Conservation (phyloP, 2,113 vertebrate genomes). For the Ammodytes dubius region DNA sequence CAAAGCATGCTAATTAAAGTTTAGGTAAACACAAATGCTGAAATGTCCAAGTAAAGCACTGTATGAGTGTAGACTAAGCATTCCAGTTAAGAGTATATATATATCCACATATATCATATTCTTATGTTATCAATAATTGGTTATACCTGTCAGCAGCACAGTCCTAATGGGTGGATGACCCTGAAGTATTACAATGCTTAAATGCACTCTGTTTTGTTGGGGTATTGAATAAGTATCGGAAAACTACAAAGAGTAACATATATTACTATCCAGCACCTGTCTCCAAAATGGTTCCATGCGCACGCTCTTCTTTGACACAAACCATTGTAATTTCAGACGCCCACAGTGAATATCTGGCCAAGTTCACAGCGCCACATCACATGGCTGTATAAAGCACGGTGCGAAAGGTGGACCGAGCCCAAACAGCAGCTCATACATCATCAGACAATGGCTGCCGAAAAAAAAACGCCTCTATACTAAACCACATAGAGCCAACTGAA, state of each 20-base stretch:
- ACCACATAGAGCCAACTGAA: conserved; percentile 54
- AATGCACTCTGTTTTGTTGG: neutral
- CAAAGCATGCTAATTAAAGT: conserved; percentile 2
- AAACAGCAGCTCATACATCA: conserved; percentile 74
- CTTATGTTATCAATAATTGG: neutral
- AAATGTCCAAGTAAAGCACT: neutral
- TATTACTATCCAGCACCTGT: conserved; percentile 6
- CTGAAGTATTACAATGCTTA: neutral
- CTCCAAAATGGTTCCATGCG: conserved; percentile 20
- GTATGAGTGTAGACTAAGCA: neutral
- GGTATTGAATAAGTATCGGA: neutral
- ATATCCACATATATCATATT: neutral
- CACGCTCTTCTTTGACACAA: conserved; percentile 31
- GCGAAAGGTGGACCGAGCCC: conserved; percentile 64
- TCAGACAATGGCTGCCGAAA: conserved; percentile 73
- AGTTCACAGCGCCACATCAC: conserved; percentile 59
- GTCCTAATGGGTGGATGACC: neutral
- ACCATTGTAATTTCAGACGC: conserved; percentile 50
- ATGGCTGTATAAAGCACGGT: conserved; percentile 62
- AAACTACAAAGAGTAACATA: neutral
- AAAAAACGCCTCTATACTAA: conserved; percentile 44
- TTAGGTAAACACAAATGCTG: neutral
- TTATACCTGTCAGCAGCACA: neutral
- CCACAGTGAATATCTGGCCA: conserved; percentile 51
- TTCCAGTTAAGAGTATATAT: neutral